Conservation (phyloP, 64 coral and sea anemone genomes). For the Montipora cactus region DNA sequence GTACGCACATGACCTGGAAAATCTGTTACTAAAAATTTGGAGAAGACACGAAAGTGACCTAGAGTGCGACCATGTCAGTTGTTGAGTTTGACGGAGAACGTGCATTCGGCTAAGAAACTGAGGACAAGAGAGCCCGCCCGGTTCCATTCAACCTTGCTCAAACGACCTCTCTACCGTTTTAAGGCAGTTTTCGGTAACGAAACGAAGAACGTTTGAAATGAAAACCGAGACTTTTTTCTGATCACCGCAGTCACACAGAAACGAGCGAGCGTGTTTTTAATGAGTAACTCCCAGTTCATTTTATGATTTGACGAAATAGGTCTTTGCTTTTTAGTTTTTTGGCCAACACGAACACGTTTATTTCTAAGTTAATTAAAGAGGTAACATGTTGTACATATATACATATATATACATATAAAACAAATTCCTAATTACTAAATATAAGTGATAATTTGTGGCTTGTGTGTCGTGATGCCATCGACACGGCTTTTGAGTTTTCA, state of each 20-base stretch:
- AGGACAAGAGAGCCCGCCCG: background rate
- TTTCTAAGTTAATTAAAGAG: conserved; percentile 23
- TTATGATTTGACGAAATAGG: background rate
- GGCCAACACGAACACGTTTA: background rate
- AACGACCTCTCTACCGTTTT: background rate
- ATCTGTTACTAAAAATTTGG: conserved; percentile 81
- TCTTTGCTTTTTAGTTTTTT: background rate
- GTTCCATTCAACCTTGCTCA: background rate
- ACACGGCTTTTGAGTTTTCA: background rate
- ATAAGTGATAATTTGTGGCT: background rate
- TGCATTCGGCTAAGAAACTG: background rate
- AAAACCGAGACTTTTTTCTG: background rate
- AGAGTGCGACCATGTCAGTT: conserved; percentile 47
- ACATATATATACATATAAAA: background rate
- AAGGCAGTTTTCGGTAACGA: background rate
- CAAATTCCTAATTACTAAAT: conserved; percentile 34
- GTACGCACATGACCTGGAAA: conserved; percentile 87
- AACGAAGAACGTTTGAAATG: background rate
- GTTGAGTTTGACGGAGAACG: background rate
- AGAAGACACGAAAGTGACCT: conserved; percentile 75
- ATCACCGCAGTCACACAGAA: background rate
- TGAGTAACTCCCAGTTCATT: background rate
- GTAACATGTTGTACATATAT: background rate
- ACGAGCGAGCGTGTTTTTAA: background rate
- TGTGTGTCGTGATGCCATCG: background rate